A percentile compares a stretch with the other conserved stretches of the same genome.
Conservation (phyloP, 2,888 invertebrate genomes). For the Diabrotica balteata region DNA sequence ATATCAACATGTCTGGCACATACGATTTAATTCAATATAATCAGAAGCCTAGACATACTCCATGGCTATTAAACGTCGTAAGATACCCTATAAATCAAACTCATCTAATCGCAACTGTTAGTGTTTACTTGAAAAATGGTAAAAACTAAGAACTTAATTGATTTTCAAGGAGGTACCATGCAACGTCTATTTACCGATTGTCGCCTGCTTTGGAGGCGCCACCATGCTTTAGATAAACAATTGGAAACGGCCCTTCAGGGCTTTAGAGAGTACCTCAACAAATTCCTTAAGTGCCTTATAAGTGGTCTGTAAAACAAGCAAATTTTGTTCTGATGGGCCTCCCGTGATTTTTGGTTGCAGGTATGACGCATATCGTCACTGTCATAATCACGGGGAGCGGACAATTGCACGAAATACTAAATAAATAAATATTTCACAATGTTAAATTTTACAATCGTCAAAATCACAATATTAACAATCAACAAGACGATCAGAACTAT, state of each 20-base stretch:
- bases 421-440: too few relatives aligned
- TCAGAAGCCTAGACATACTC: too few relatives aligned
- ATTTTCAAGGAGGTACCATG: conserved; percentile 21
- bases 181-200: conserved; percentile 28
- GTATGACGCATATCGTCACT: conserved; percentile 21
- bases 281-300: conserved; percentile 33
- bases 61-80: too few relatives aligned
- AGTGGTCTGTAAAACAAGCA: conserved; percentile 37
- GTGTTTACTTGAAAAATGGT: conserved; percentile 8
- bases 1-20: too few relatives aligned
- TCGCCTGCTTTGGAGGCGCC: conserved; percentile 29
- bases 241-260: conserved; percentile 30
- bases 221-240: conserved; percentile 31
- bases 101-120: not conserved
- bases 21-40: too few relatives aligned
- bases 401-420: conserved; percentile 17
- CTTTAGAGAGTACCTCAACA: conserved; percentile 20
- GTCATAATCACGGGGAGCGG: not conserved
- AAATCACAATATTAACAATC: too few relatives aligned
- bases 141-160: conserved; percentile 13
- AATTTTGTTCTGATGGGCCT: conserved; percentile 24
- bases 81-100: conserved; percentile 1
- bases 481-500: too few relatives aligned
- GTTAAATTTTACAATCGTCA: too few relatives aligned
- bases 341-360: conserved; percentile 21